Evolutionary conservation across 2,113 vertebrate species (phyloP), one percentile per base, ranked within the genome.

Genomic region (Empidonax traillii): DNA sequence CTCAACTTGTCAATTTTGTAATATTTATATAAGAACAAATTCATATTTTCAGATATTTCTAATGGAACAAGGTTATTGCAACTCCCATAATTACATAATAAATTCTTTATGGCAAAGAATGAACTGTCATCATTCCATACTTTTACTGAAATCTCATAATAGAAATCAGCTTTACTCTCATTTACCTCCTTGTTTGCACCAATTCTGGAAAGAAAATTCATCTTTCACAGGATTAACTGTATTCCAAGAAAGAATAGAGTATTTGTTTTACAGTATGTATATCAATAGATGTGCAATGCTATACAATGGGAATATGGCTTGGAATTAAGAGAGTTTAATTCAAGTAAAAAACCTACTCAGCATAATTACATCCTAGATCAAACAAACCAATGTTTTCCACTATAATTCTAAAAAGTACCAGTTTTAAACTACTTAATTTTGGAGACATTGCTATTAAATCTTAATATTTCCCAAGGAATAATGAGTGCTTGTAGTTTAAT

Each of bases 391-490:
- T 82, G 51, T 76, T 79, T 89, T 43, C 47, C 68, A 63, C 22
- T 84, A 96, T 96, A 89, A 93, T 81, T 90, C 72, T 93, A 72
- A 96, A 97, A 97, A 93, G 58, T 66, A 87, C 61, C 47, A 31
- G 19, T n/a, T 96, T 97, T 77, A 94, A 95, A 95, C 61, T 89
- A 94, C 96, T 97, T 96, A 84, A 79, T 94, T 98, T 86, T 93
- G 23, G 69, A 85, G 66, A 56, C 53, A 55, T 28, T 46, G 21
- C 62, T 97, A 97, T 97, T 96, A 97, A 97, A 94, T 93, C 66
- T 91, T 96, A 94, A 33, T 96, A 93, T 96, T 97, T 96, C 94
- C 91, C 87, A 91, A 93, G 92, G 89, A 97, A 89, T 87, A 96
- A 97, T 31, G 30, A 95, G 95, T 51, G 28, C 65, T 96, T 89